A percentile compares a stretch with the other conserved stretches of the same genome.
These are phyloP conservation scores for Laticauda colubrina DNA, from an alignment of 2,113 vertebrate species.

Conservation along the genomic window DNA sequence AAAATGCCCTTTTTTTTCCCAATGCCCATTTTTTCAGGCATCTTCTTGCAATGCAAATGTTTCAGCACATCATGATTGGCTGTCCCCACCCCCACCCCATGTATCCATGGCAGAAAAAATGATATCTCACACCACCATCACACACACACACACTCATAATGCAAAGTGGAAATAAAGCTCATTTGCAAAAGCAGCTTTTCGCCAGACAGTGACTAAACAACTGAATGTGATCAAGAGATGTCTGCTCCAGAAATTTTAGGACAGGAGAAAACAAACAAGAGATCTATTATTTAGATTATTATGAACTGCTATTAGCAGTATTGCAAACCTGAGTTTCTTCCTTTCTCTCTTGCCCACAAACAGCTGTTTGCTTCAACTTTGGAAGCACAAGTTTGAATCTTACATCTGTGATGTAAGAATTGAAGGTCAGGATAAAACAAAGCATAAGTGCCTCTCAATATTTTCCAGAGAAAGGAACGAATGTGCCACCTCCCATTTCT, in stretches of 20 bases:
- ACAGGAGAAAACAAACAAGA: not conserved
- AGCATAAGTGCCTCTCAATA: not conserved
- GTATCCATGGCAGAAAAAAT: not conserved
- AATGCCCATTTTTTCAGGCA: not conserved
- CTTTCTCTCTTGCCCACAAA: not conserved
- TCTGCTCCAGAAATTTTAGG: not conserved
- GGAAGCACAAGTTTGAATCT: not conserved
- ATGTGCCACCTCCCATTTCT: slow-evolving; percentile 37
- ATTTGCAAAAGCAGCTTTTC: not conserved
- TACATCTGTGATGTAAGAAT: rapidly evolving
- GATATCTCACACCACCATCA: not conserved
- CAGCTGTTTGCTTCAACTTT: not conserved
- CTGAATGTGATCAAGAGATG: not conserved
- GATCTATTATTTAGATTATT: not conserved
- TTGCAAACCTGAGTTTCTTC: not conserved
- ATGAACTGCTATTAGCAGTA: not conserved
- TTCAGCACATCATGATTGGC: not conserved
- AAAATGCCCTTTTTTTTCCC: not conserved
- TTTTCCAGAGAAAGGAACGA: slow-evolving; percentile 3
- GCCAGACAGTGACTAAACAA: not conserved
- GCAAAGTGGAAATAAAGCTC: not conserved
- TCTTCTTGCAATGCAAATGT: not conserved
- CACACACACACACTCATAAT: too few species aligned
- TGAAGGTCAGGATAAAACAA: slow-evolving; percentile 15
- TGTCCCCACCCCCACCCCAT: not conserved